Evolutionary conservation across 2,797 vertebrate species (phyloP).

Genomic region (Eupleurogrammus muticus): DNA sequence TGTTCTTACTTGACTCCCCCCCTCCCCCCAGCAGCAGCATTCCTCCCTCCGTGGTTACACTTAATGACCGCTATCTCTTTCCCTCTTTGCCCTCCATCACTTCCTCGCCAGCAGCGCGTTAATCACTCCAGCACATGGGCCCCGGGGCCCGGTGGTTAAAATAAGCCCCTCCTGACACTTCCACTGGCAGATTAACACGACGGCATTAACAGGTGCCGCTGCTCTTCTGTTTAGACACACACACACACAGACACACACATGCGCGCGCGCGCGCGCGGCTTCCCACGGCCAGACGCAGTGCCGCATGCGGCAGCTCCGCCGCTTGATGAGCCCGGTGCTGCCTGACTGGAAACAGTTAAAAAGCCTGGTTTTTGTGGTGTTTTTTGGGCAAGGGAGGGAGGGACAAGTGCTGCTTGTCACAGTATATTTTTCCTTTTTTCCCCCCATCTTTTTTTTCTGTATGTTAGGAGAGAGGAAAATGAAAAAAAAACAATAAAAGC

Average conservation of each 20-base stretch:
- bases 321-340: slow-evolving; percentile 34
- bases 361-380: slow-evolving; percentile 10
- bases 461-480: not conserved
- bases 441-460: not conserved
- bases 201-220: slow-evolving; percentile 78
- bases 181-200: slow-evolving; percentile 79
- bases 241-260: slow-evolving; percentile 42
- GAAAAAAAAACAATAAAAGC: slow-evolving; percentile 24
- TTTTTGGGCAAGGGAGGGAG: not conserved
- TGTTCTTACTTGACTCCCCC: slow-evolving; percentile 73
- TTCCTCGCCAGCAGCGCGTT: slow-evolving; percentile 64
- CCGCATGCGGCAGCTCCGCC: slow-evolving; percentile 65
- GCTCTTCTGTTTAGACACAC: slow-evolving; percentile 53
- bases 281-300: slow-evolving; percentile 55
- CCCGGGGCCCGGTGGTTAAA: slow-evolving; percentile 76
- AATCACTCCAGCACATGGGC: slow-evolving; percentile 75
- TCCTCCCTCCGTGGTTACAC: slow-evolving; percentile 65
- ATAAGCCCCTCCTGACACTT: slow-evolving; percentile 80
- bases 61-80: slow-evolving; percentile 79
- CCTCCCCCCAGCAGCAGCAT: slow-evolving; percentile 57
- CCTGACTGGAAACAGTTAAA: slow-evolving; percentile 28
- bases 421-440: slow-evolving; percentile 5
- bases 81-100: slow-evolving; percentile 68
- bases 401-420: slow-evolving; percentile 22
- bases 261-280: slow-evolving; percentile 9